Evolutionary conservation across 2,888 invertebrate genomes (phyloP), one percentile per base, ranked within the genome.

Genomic region (Deilephila porcellus): DNA sequence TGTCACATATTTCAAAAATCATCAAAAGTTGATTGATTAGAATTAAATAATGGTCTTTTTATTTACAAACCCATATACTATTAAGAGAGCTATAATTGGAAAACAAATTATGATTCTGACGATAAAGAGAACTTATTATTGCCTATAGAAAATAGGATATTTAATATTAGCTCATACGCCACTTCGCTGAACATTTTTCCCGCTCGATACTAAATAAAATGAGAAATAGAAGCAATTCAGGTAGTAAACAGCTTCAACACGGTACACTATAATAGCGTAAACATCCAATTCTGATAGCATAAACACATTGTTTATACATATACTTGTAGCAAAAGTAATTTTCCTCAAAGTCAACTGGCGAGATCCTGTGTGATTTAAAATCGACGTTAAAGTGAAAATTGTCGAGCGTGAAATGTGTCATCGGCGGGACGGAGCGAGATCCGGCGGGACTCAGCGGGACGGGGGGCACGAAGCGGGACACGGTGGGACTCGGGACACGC

Each of bases 331-430:
- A 67, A 67, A 67, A 67, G 52, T 67, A 67, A 67, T 67, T 67
- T 67, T 45, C 45, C 45, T 67, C 52, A 52, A 67, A 67, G 67
- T 67, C 67, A 67, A 67, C 45, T 67, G 25, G 20, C 67, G 67
- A 67, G 67, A 45, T 52, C 52, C 67, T 67, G 67, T 67, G 67
- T 67, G 67, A 67, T 67, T 67, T 67, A 67, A 67, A 67, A 67
- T 67, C 67, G 67, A 34, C 71, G 59, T 29, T 71, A 71, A 71
- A 67, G 67, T 67, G 71, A 71, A 71, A 71, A 71, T 71, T 67
- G 67, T 71, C 59, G 59, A 59, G 71, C 70, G 71, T 71, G 71
- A 74, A 76, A 71, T 70, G 34, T 73, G 74, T 62, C 76, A 60
- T 53, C 70, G 34, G 60, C 32, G 52, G 37, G 70, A 45, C 56